Percentiles rank a stretch among this genome's conserved stretches.
These are phyloP conservation scores for Actinia equina DNA, from an alignment of 64 coral and sea anemone species.

Conservation along the genomic window DNA sequence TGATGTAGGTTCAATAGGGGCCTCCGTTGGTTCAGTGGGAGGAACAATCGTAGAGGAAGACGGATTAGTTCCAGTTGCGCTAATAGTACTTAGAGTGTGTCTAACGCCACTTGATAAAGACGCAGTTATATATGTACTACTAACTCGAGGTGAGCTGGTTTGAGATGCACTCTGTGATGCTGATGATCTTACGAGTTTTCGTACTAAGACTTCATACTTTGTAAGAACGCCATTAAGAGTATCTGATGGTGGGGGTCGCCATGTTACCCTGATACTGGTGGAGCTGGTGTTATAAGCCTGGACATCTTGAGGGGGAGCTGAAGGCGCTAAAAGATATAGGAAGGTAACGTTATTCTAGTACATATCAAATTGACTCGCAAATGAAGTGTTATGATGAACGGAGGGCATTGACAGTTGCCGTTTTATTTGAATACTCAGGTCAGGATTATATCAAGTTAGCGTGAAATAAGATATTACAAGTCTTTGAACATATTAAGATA, in stretches of 20 bases:
- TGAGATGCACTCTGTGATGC: background rate
- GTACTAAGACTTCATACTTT: conserved; percentile 15
- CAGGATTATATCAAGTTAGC: too few species aligned
- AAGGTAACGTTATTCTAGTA: too few species aligned
- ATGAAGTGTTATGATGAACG: too few species aligned
- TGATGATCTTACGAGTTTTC: background rate
- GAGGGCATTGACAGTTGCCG: too few species aligned
- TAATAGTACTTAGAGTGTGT: background rate
- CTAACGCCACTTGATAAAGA: background rate
- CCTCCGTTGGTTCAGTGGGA: background rate
- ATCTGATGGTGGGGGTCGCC: conserved; percentile 32
- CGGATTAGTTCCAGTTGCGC: background rate
- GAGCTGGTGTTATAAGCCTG: conserved; percentile 11
- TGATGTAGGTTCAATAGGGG: background rate
- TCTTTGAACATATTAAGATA: too few species aligned
- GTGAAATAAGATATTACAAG: too few species aligned
- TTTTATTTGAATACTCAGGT: too few species aligned
- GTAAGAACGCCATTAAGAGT: conserved; percentile 38
- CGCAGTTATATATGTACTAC: too few species aligned
- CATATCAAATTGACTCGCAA: too few species aligned
- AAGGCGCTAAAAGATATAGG: conserved; percentile 24
- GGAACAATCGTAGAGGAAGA: background rate
- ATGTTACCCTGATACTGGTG: conserved; percentile 24
- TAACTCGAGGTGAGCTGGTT: background rate
- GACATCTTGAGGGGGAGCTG: conserved; percentile 28